Base-by-base conservation (phyloP, 2,888 invertebrate species). In the Tyria jacobaeae region DNA sequence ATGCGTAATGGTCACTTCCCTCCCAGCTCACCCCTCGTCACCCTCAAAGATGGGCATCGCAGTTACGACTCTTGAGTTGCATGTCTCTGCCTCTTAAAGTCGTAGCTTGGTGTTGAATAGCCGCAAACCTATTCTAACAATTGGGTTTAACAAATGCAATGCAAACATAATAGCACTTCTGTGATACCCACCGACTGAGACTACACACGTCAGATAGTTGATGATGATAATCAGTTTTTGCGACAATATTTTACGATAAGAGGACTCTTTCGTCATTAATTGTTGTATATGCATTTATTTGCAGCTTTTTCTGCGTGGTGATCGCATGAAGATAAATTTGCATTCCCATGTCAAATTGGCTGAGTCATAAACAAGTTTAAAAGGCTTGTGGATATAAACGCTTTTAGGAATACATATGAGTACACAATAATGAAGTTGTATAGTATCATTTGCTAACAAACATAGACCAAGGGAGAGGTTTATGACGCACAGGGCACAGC, bases 301-400 rank as follows among this genome's bases (percentile, higher is more conserved):
- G 37, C 54, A 27, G 24, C 39, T 37, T 21, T 41, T 31, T 34
- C 50, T 27, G 49, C 27, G 31, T 27, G 31, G 17, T 31, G 50
- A 50, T 50, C 31, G 41, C 39, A 41, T 41, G 6, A 54, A 39
- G 27, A 39, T 54, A 17, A 41, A n/a, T n/a, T 54, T 54, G 27
- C 53, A 54, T 54, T 39, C 53, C 25, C 25, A 39, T 41, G 25
- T 39, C 39, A 12, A 44, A 21, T 10, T 41, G 27, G 17, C n/a
- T 25, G 17, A 39, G n/a, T 27, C 17, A 27, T 25, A 41, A 17
- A 17, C 17, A 12, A 35, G 25, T 53, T n/a, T 24, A 10, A 24
- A 21, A 0, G 24, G 1, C 24, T 51, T 34, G 17, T 51, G 34
- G 14, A 34, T 50, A 12, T 50, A 31, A 34, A 10, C 34, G 17